A percentile compares a stretch with the other conserved stretches of the same genome.
Evolutionary conservation across 2,113 vertebrate genomes (phyloP).

Genomic region (Seriola aureovittata): DNA sequence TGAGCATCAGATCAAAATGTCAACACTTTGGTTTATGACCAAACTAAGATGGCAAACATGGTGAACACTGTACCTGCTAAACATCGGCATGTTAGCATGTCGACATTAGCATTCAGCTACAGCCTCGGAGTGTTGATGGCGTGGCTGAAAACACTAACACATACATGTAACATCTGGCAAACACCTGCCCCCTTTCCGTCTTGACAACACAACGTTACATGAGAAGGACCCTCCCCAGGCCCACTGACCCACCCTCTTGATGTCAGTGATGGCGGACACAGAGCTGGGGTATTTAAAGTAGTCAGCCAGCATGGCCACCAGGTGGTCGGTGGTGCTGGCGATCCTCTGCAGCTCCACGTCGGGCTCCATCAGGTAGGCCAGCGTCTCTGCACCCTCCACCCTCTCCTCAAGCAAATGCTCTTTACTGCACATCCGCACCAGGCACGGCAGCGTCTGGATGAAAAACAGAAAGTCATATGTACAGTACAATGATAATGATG

Average conservation of each 20-base stretch:
- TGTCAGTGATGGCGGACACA: conserved; percentile 97
- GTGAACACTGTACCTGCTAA: too few species aligned
- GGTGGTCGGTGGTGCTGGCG: conserved; percentile 97
- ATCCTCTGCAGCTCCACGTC: conserved; percentile 97
- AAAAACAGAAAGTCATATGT: not conserved
- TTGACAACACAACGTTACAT: not conserved
- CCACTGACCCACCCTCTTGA: conserved; percentile 91
- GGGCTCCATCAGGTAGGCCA: conserved; percentile 97
- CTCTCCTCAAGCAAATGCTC: conserved; percentile 95
- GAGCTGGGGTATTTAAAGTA: conserved; percentile 99
- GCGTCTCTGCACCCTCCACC: conserved; percentile 96
- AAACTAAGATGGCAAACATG: too few species aligned
- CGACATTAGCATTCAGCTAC: too few species aligned
- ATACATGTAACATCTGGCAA: too few species aligned
- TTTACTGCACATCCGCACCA: conserved; percentile 99
- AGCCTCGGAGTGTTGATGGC: too few species aligned
- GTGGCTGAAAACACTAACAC: too few species aligned
- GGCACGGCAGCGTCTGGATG: conserved; percentile 92
- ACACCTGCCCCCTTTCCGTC: too few species aligned
- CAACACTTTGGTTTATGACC: too few species aligned
- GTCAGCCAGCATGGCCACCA: conserved; percentile 97
- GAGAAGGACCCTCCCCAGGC: not conserved
- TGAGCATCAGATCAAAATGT: too few species aligned
- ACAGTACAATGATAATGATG: not conserved
- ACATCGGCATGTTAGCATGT: too few species aligned